Evolutionary conservation across 2,888 invertebrate species (phyloP), one percentile per base, ranked within the genome.

Genomic region (Tuberolachnus salignus): DNA sequence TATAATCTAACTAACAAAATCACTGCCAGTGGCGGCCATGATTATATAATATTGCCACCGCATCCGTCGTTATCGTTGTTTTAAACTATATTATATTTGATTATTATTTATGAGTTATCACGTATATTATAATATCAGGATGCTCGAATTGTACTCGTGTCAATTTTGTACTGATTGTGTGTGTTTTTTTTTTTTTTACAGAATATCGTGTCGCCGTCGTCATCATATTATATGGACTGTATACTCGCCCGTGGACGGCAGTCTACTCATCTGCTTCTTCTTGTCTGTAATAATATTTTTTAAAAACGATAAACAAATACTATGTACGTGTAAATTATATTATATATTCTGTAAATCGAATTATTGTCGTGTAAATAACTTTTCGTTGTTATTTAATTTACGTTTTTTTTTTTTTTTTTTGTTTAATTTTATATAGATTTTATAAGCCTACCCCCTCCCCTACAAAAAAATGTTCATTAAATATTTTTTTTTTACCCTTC

Each of bases 331-430:
- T 59, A 55, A 34, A 34, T 34, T 34, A 34, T 34, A 34, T 34
- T 34, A 61, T 23, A n/a, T 44, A 57, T 44, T 55, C 57, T 67
- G 75, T 75, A 69, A 57, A 78, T 78, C 78, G 78, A 78, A 78
- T 78, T 73, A 69, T 69, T 69, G 49, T 75, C 53, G 59, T 69
- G 78, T 78, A 75, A 55, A 75, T 75, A 78, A 78, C 49, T 57
- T n/a, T 78, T 49, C 67, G 69, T 78, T 78, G 78, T 78, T 69
- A 59, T 78, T 67, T 78, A 23, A 78, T 69, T 67, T 59, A 69
- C 59, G 78, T 78, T 69, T 67, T 78, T 59, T 78, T 78, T 78
- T 34, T 34, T 34, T 34, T 34, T 34, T 3, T 34, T 34, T 34
- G 3, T 4, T 4, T 78, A 51, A 69, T 69, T 74, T 78, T 78